Evolutionary conservation across 2,797 vertebrate genomes (phyloP).

Genomic region (Diplodus sargus): DNA sequence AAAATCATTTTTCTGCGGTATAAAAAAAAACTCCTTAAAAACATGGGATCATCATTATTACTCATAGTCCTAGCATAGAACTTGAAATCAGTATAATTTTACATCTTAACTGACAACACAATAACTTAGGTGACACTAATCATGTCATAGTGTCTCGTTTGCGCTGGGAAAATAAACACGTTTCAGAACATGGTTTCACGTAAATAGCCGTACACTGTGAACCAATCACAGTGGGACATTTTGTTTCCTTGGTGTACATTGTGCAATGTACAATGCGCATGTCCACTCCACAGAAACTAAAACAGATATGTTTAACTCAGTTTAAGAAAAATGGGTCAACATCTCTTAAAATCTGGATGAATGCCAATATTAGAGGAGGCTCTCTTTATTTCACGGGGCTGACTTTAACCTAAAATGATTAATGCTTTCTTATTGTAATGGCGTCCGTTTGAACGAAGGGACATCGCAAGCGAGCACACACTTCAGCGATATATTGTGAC

Average conservation of each 20-base stretch:
- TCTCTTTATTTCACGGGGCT: neutral
- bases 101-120: too few relatives aligned
- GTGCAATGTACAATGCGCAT: slow-evolving; percentile 29
- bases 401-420: neutral
- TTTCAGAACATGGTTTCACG: neutral
- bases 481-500: neutral
- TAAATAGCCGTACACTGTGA: neutral
- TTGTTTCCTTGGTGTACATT: neutral
- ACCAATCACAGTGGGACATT: slow-evolving; percentile 13
- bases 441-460: neutral
- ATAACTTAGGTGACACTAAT: too few relatives aligned
- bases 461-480: neutral
- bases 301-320: neutral
- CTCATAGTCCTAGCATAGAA: too few relatives aligned
- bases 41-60: too few relatives aligned
- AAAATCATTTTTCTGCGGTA: too few relatives aligned
- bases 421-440: neutral
- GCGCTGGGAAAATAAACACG: neutral
- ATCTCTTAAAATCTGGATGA: neutral
- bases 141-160: too few relatives aligned
- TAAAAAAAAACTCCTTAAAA: too few relatives aligned
- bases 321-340: neutral
- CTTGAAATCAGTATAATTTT: too few relatives aligned
- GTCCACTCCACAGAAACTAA: neutral
- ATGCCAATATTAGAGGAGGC: rapidly evolving